A percentile compares a stretch with the other conserved stretches of the same genome.
Conservation (phyloP, 2,797 vertebrate species). For the Clamator glandarius region DNA sequence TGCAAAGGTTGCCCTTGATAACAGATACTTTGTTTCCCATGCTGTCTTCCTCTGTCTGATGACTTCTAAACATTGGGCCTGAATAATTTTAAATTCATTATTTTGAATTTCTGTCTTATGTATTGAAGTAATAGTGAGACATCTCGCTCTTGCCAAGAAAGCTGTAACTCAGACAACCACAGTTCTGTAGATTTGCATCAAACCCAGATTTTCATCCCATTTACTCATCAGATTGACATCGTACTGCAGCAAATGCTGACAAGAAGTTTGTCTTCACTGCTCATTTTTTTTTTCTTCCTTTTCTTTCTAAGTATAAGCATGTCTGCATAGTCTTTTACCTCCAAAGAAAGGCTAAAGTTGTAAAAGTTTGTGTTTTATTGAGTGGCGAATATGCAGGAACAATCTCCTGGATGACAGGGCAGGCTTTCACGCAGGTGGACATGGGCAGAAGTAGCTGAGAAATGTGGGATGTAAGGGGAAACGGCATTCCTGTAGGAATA, state of each 20-base stretch:
- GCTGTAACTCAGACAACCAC: slow-evolving; percentile 21
- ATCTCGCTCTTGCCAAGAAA: slow-evolving; percentile 68
- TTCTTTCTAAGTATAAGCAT: slow-evolving; percentile 36
- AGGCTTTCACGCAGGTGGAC: background rate
- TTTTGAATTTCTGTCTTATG: slow-evolving; percentile 8
- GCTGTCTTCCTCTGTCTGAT: background rate
- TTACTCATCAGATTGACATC: slow-evolving; percentile 64
- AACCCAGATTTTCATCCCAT: slow-evolving; percentile 60
- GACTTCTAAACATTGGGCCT: background rate
- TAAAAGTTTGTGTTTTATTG: background rate
- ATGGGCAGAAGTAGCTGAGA: background rate
- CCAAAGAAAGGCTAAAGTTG: background rate
- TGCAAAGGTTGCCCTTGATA: background rate
- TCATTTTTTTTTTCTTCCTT: background rate
- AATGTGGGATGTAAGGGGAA: background rate
- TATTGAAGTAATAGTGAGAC: slow-evolving; percentile 59
- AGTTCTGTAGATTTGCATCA: slow-evolving; percentile 64
- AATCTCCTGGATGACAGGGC: background rate
- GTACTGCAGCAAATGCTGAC: slow-evolving; percentile 66
- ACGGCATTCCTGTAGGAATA: background rate
- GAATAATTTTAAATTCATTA: slow-evolving; percentile 15
- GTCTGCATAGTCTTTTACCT: background rate
- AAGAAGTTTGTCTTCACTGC: slow-evolving; percentile 33
- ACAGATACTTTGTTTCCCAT: background rate
- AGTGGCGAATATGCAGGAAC: background rate